Conservation (phyloP, 2,888 invertebrate species). For the Cetonia aurata region DNA sequence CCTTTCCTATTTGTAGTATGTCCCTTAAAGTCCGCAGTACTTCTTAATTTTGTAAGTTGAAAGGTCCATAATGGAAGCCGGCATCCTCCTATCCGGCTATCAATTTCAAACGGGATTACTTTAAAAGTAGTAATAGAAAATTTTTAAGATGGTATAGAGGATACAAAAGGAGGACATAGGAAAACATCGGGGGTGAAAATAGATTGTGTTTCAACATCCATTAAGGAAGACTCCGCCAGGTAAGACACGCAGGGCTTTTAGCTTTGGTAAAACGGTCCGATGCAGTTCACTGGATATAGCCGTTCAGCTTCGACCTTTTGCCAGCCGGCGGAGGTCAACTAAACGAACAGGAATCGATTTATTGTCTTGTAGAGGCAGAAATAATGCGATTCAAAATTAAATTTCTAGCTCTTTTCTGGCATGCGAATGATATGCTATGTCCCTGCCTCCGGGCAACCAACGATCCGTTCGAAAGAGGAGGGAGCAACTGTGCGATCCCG, state of each 20-base stretch:
- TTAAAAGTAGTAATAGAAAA: conserved; percentile 10
- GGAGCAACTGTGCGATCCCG: conserved; percentile 9
- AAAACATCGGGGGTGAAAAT: conserved; percentile 1
- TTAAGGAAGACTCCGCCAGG: conserved; percentile 25
- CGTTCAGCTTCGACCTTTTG: conserved; percentile 34
- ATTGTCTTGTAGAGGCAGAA: conserved; percentile 62
- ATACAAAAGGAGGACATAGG: background rate
- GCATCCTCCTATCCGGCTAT: too few relatives aligned
- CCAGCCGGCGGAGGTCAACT: conserved; percentile 35
- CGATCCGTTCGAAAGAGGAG: conserved; percentile 25
- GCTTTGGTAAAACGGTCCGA: conserved; percentile 20
- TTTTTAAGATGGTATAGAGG: conserved; percentile 10
- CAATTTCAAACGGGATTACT: conserved; percentile 1
- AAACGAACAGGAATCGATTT: conserved; percentile 58
- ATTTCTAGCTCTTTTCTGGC: conserved; percentile 61
- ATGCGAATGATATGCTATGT: conserved; percentile 60
- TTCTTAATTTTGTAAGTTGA: too few relatives aligned
- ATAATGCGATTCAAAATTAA: conserved; percentile 64
- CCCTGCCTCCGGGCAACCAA: conserved; percentile 51
- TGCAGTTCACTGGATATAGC: conserved; percentile 36
- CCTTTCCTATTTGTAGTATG: too few relatives aligned
- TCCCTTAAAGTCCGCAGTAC: too few relatives aligned
- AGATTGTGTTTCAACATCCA: conserved; percentile 35
- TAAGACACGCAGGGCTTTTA: conserved; percentile 36
- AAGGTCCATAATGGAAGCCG: too few relatives aligned